Conservation (phyloP, 2,888 invertebrate genomes). For the Philereme vetulata region DNA sequence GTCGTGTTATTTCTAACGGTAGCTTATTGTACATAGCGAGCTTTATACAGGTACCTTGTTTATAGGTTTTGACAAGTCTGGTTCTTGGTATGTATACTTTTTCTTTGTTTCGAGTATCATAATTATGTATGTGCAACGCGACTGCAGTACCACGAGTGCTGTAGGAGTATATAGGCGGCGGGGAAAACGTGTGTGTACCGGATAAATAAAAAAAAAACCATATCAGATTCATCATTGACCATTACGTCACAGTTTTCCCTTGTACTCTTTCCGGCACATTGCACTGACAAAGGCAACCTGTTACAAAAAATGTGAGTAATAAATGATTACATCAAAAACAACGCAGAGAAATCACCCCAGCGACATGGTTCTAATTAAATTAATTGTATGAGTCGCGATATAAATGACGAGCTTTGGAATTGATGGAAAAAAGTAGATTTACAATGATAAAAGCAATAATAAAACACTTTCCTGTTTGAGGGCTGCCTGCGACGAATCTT, state of each 20-base stretch:
- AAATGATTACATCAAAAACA: slow-evolving; percentile 70
- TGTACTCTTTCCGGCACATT: slow-evolving; percentile 45
- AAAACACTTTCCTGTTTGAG: slow-evolving; percentile 72
- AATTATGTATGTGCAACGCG: no score
- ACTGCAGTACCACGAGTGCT: no score
- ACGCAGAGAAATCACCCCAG: slow-evolving; percentile 54
- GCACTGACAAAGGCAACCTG: slow-evolving; percentile 49
- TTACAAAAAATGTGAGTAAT: slow-evolving; percentile 46
- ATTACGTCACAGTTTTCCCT: slow-evolving; percentile 29
- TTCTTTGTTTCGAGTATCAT: no score
- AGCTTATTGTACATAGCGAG: no score
- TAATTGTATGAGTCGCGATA: slow-evolving; percentile 78
- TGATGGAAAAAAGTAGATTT: slow-evolving; percentile 69
- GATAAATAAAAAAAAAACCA: no score
- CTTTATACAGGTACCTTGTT: no score
- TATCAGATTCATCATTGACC: slow-evolving; percentile 16
- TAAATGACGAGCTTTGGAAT: slow-evolving; percentile 77
- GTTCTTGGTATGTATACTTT: no score
- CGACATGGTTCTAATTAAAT: slow-evolving; percentile 79
- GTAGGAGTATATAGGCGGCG: no score
- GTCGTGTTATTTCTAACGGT: no score
- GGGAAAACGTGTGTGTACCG: no score
- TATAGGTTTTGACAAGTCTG: no score
- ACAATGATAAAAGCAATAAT: slow-evolving; percentile 77
- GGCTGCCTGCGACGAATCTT: slow-evolving; percentile 45